Percentiles rank a stretch among this genome's conserved stretches.
These are phyloP conservation scores for Sminthopsis crassicaudata DNA, from an alignment of 2,113 vertebrate species.

Conservation along the genomic window DNA sequence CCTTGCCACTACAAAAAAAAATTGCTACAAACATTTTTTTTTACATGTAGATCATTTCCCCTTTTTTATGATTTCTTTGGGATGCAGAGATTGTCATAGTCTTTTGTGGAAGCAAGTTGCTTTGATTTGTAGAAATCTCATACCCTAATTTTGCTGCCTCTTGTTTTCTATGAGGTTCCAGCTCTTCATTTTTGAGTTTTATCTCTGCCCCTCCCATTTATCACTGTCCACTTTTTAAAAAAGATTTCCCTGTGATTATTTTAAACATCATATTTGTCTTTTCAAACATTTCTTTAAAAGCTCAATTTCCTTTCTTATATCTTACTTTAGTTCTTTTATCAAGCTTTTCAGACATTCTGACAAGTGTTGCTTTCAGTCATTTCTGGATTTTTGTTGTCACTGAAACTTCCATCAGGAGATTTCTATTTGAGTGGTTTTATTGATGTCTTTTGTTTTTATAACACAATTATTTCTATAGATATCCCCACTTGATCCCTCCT, in stretches of 20 bases:
- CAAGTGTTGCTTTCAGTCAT: too few species aligned
- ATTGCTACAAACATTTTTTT: too few species aligned
- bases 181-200: not conserved
- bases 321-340: not conserved
- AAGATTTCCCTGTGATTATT: not conserved
- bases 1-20: too few species aligned
- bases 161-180: not conserved
- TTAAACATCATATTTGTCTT: not conserved
- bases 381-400: not conserved
- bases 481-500: not conserved
- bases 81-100: not conserved
- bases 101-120: not conserved
- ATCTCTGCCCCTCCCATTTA: not conserved
- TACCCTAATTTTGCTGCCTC: not conserved
- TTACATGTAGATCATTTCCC: too few species aligned
- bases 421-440: not conserved
- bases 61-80: too few species aligned
- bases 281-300: not conserved
- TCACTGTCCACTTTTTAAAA: not conserved
- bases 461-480: not conserved
- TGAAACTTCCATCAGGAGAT: not conserved
- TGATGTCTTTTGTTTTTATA: not conserved
- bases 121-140: not conserved
- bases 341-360: not conserved
- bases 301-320: not conserved